Base-by-base conservation (phyloP, 1,140 invertebrate genomes). In the Euglossa dilemma region DNA sequence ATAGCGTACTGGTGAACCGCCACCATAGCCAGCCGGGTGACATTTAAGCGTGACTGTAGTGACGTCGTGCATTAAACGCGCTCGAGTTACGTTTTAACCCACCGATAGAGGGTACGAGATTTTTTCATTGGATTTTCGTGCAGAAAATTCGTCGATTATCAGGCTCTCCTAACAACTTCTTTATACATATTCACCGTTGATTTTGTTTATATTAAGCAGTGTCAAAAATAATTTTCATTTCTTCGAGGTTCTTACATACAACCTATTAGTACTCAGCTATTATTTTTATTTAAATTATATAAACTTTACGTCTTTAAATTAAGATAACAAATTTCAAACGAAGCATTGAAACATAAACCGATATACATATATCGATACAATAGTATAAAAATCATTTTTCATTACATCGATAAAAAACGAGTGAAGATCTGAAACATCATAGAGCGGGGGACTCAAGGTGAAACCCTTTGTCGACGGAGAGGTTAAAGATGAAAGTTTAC, bases 401-500 rank as follows among this genome's bases (percentile, higher is more conserved):
- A 11, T 0, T 14, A 66, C 20, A 8, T 23, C 63, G 28, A 66
- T 12, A 20, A n/a, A 23, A 45, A 45, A 67, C 9, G 14, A 69
- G 4, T 36, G 23, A 14, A 52, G 67, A 63, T 43, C 52, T 18
- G 28, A 80, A 45, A 71, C 28, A 61, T 71, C 18, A 43, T 52
- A 64, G 9, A 71, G 8, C 45, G 12, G 43, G 45, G 25, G 36
- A n/a, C 16, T 25, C n/a, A 36, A 18, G 47, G 20, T n/a, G 23
- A 20, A 18, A 8, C 14, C 28, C 9, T 63, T 12, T 14, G 23
- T 12, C 36, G 6, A 25, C 23, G 45, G 28, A 50, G 36, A 79
- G 20, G 54, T 71, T 79, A 80, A 63, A 80, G 70, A 80, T 6
- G 70, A 80, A 73, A 80, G 50, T 52, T 28, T 74, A n/a, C 45